Percentiles rank a stretch among this genome's conserved stretches.
These are phyloP conservation scores for Labeo rohita DNA, from an alignment of 2,113 vertebrate species.

Conservation along the genomic window DNA sequence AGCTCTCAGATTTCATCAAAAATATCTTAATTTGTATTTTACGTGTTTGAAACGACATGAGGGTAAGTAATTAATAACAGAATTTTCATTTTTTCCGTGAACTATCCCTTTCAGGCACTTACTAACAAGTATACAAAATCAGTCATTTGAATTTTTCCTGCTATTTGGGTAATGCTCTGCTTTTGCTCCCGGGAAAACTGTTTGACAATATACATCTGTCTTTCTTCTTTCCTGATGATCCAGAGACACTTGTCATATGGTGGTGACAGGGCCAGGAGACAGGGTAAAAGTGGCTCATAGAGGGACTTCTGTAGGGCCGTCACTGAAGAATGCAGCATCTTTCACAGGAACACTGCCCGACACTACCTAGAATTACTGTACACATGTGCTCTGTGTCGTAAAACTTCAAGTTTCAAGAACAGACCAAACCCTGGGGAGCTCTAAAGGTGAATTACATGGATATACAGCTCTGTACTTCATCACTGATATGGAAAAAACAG, in stretches of 20 bases:
- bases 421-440: not conserved
- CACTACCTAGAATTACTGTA: constrained; percentile 5
- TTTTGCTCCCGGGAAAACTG: not conserved
- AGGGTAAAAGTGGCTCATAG: constrained; percentile 25
- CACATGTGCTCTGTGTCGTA: not conserved
- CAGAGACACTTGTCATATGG: constrained; percentile 2
- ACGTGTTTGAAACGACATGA: no score
- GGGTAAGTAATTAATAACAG: no score
- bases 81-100: no score
- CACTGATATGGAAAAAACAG: not conserved
- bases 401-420: constrained; percentile 5
- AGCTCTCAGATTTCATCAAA: no score
- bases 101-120: not conserved
- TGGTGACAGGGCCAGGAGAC: constrained; percentile 26
- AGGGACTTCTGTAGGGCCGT: not conserved
- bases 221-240: constrained; percentile 34
- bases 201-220: constrained; percentile 2
- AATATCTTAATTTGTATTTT: no score
- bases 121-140: not conserved
- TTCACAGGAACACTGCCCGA: constrained; percentile 5
- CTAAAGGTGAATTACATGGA: constrained; percentile 1
- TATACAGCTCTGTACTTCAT: not conserved
- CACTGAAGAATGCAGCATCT: constrained; percentile 11
- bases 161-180: not conserved
- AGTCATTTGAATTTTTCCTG: no score